Percentiles rank a stretch among this genome's conserved stretches.
Conservation (phyloP, 1,140 invertebrate species). For the Euura lappo region DNA sequence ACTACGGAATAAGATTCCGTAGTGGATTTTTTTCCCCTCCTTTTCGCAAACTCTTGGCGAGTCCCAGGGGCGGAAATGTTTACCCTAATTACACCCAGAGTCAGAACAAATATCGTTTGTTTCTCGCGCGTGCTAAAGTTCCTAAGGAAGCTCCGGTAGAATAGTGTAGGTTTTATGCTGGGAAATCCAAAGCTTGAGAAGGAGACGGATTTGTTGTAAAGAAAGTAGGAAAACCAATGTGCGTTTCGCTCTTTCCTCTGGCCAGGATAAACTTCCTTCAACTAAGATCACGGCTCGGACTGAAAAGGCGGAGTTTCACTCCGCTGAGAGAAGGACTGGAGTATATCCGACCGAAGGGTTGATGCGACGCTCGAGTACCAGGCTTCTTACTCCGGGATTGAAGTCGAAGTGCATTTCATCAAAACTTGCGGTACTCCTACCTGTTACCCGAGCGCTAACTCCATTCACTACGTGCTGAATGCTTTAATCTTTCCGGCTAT, state of each 20-base stretch:
- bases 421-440: constrained; percentile 38
- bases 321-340: too few relatives aligned
- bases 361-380: too few relatives aligned
- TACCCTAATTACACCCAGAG: background rate
- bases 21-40: background rate
- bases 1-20: background rate
- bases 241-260: too few relatives aligned
- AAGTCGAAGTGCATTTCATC: constrained; percentile 35
- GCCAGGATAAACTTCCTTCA: too few relatives aligned
- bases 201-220: too few relatives aligned
- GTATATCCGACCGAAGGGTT: too few relatives aligned
- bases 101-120: constrained; percentile 8
- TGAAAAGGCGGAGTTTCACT: too few relatives aligned
- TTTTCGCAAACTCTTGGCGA: background rate
- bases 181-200: too few relatives aligned
- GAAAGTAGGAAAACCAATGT: too few relatives aligned
- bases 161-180: background rate
- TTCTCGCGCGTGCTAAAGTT: background rate
- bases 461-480: background rate
- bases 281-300: too few relatives aligned
- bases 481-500: too few relatives aligned
- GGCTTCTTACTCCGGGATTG: too few relatives aligned
- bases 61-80: background rate
- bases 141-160: background rate
- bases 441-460: background rate